Base-by-base conservation (phyloP, 2,888 invertebrate species). In the Meliscaeva auricollis region DNA sequence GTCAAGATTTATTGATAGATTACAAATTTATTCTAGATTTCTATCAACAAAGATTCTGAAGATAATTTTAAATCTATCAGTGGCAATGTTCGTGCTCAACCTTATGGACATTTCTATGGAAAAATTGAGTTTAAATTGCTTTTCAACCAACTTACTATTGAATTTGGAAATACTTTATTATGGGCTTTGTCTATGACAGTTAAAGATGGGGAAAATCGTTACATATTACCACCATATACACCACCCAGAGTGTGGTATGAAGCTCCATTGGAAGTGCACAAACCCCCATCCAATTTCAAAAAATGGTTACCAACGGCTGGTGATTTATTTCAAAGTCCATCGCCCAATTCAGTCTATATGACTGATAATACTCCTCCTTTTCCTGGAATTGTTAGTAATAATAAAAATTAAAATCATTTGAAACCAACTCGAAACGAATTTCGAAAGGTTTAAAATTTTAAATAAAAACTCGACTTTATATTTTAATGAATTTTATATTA, bases 71-170 rank as follows among this genome's bases (percentile, higher is more conserved):
- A n/a, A n/a, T n/a, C n/a, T n/a, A n/a, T n/a, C n/a, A n/a, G n/a
- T 92, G 98, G 98, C 62, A 96, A 96, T 93, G 96, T 98, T 17
- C 93, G 96, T 70, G 97, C 98, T 3, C 98, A 99, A 90, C 96
- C 97, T 0, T 97, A 97, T 93, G 99, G 99, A 32, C 97, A 98
- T 91, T 99, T 98, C 95, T 93, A 95, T 88, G 99, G 99, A n/a
- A 97, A n/a, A 92, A 97, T 97, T 1, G 98, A 97, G 91, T 99
- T 99, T 92, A 98, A 98, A 92, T 92, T 99, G 80, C 95, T 96
- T 88, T 99, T 99, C 91, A 98, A 99, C 73, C 99, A 99, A 15
- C 99, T 98, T 69, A 98, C 99, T 70, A 98, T 99, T 90, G 99
- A 99, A 90, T 99, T 97, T 93, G 99, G 98, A 4, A 96, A 97